phyloP scores from a whole-genome alignment of 2,113 vertebrate genomes.

The Bothrops jararaca region DNA sequence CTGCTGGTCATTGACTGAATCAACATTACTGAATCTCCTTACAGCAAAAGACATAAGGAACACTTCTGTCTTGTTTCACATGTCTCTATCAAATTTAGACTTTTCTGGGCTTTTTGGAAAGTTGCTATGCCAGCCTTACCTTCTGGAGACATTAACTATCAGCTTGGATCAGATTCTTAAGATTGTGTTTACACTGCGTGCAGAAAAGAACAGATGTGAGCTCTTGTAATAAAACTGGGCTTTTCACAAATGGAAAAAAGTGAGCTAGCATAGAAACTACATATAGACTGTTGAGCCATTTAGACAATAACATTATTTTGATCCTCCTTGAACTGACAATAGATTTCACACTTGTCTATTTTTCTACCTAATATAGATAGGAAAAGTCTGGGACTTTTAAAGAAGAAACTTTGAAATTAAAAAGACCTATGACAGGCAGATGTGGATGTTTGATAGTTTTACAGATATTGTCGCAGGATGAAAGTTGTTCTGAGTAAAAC shows the following conservation, averaged over 20 bases:
- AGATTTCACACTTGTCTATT: neutral
- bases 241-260: neutral
- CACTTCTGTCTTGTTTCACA: neutral
- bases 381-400: neutral
- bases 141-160: neutral
- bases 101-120: neutral
- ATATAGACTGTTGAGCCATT: neutral
- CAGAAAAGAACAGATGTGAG: neutral
- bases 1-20: neutral
- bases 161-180: neutral
- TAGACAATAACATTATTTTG: neutral
- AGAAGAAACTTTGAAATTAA: neutral
- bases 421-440: neutral
- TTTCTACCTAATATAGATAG: neutral
- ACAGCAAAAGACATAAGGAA: neutral
- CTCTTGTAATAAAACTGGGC: neutral
- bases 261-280: neutral
- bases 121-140: neutral
- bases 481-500: neutral
- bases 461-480: neutral
- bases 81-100: neutral
- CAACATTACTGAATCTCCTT: neutral
- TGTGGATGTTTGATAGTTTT: neutral
- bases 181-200: neutral
- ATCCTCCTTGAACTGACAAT: neutral